phyloP scores from a whole-genome alignment of 2,113 vertebrate species.

The Bombycilla garrulus region DNA sequence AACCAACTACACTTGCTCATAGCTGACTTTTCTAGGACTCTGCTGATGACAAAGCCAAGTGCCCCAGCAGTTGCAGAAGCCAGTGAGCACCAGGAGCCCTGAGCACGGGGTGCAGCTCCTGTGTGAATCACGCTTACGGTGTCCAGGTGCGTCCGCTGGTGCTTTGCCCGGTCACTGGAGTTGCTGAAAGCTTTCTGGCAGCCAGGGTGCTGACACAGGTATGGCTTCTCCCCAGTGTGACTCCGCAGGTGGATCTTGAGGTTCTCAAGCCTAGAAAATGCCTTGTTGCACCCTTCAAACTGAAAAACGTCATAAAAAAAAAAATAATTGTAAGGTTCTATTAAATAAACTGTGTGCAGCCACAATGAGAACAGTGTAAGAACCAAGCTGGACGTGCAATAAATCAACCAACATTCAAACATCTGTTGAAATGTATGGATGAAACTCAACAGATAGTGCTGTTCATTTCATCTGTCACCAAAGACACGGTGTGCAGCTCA shows the following conservation, averaged over 20 bases:
- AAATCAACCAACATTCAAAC: conserved; percentile 69
- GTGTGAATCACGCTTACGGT: conserved; percentile 80
- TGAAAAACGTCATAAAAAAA: conserved; percentile 74
- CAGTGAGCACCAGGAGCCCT: not conserved
- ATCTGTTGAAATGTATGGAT: conserved; percentile 64
- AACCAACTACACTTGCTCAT: not conserved
- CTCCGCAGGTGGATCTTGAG: conserved; percentile 99
- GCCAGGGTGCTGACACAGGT: conserved; percentile 97
- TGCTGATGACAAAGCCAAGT: not conserved
- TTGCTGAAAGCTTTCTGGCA: conserved; percentile 99
- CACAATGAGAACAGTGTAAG: conserved; percentile 65
- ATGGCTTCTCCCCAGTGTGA: conserved; percentile 97
- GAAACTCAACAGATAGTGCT: conserved; percentile 52
- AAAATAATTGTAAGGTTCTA: conserved; percentile 6
- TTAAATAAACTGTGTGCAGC: conserved; percentile 52
- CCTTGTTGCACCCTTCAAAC: conserved; percentile 99
- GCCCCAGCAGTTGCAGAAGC: not conserved
- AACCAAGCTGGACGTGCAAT: conserved; percentile 40
- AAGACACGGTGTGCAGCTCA: conserved; percentile 28
- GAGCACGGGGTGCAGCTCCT: not conserved
- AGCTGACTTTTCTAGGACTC: not conserved
- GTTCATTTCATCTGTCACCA: conserved; percentile 48
- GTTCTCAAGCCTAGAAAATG: conserved; percentile 97
- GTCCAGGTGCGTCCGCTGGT: conserved; percentile 97
- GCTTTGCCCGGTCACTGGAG: conserved; percentile 97